Evolutionary conservation across 2,888 invertebrate genomes (phyloP), one percentile per base, ranked within the genome.

Genomic region (Linnaemya tessellans): DNA sequence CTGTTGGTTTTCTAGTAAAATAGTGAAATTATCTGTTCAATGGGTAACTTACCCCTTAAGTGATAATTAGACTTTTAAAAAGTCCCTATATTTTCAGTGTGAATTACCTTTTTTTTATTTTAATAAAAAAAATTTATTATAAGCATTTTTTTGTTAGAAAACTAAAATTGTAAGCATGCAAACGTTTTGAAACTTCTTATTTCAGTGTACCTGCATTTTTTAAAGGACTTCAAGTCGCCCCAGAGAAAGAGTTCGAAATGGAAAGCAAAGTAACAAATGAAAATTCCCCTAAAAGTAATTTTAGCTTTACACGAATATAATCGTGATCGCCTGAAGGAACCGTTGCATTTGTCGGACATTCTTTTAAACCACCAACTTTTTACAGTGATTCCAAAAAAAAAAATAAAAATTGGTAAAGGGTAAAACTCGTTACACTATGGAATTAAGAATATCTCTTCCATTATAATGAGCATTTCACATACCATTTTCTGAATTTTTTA

Each of bases 21-120:
- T 60, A 46, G 30, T 11, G 13, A 68, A 67, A 75, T 81, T 65
- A 81, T 75, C 60, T 35, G 43, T 58, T 51, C 41, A 62, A 70
- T 60, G n/a, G 71, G 71, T 62, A 62, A 73, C 67, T 68, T 73
- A 67, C 80, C 67, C 46, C 80, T 80, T 51, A 77, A 30, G 43
- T 75, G 80, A 77, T 84, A 80, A 80, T 65, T 22, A 30, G 15
- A 46, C 13, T 67, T 54, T 38, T 15, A 22, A 51, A 84, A 71
- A 84, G 80, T 84, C 65, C 80, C 80, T 65, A 13, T 49, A 41
- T 83, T 49, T 49, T 49, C 11, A 9, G 8, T 35, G 35, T 35
- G n/a, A 46, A 15, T 46, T 46, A 11, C 11, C 8, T 54, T 54
- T 20, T 56, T 51, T 2, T 51, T n/a, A n/a, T n/a, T n/a, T n/a